Base-by-base conservation (phyloP, 2,888 invertebrate species). In the Chloromyia formosa region DNA sequence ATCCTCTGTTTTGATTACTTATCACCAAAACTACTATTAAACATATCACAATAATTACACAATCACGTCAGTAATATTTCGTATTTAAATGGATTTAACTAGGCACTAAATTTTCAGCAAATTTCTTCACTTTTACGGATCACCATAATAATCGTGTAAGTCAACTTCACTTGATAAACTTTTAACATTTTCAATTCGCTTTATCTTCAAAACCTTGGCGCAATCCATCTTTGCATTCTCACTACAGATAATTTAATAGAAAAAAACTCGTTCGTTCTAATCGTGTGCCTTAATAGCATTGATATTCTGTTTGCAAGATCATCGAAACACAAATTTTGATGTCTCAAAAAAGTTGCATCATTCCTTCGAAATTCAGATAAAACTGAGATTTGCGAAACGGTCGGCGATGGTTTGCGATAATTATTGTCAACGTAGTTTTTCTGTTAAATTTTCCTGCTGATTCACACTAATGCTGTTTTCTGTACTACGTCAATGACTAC, bases 401-500 rank as follows among this genome's bases (percentile, higher is more conserved):
- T 35, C 27, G 27, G 7, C 7, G 27, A 35, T 35, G 27, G 27
- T 35, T 35, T 35, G 27, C 27, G 27, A 35, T 35, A 35, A 35
- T 35, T 35, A 35, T 35, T 35, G 27, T 35, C 27, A 35, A 35
- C 27, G 27, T 4, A 35, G 27, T 35, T 35, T 35, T 4, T 4
- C 27, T 35, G 7, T 56, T 56, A 5, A 0, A 53, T 20, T 18
- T 56, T 18, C 10, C 18, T 56, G 56, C 18, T 18, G 10, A 16
- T 9, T 4, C 23, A 54, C 40, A 54, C 68, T 12, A 69, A 53
- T 69, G 68, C 68, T 53, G 23, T 69, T 53, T 69, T 20, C 68
- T 4, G n/a, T 2, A 16, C 35, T 62, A 69, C 66, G 66, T 69
- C 66, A 45, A 69, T 54, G n/a, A 42, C 12, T 61, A 35, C n/a